These are phyloP conservation scores for Halictus ligatus DNA, from an alignment of 2,888 invertebrate genomes.

Conservation along the genomic window DNA sequence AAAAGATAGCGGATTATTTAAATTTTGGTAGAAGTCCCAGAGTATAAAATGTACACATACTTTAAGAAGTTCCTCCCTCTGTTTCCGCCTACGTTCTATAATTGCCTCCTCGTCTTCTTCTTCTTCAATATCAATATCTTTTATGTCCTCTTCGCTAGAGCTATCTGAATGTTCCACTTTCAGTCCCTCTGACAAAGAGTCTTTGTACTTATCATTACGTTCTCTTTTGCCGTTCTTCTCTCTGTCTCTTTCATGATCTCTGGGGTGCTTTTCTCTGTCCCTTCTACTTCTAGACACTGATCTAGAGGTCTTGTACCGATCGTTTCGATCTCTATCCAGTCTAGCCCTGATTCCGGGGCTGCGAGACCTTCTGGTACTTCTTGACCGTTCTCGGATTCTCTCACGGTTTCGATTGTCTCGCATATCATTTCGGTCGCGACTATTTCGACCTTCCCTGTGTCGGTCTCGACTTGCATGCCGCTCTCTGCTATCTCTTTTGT, in stretches of 20 bases:
- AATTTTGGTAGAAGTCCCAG: neutral
- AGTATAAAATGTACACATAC: slow-evolving; percentile 83
- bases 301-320: slow-evolving; percentile 78
- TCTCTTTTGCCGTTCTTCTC: slow-evolving; percentile 82
- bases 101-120: slow-evolving; percentile 97
- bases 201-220: slow-evolving; percentile 87
- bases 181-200: slow-evolving; percentile 92
- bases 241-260: slow-evolving; percentile 83
- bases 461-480: slow-evolving; percentile 71
- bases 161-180: slow-evolving; percentile 88
- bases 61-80: slow-evolving; percentile 94
- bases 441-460: slow-evolving; percentile 77
- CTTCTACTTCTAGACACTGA: slow-evolving; percentile 76
- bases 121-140: slow-evolving; percentile 91
- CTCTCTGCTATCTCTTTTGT: slow-evolving; percentile 79
- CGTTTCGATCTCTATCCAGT: slow-evolving; percentile 78
- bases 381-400: slow-evolving; percentile 77
- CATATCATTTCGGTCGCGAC: slow-evolving; percentile 81
- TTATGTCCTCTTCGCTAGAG: slow-evolving; percentile 89
- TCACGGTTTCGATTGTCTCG: slow-evolving; percentile 80
- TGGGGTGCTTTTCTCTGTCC: slow-evolving; percentile 80
- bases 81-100: slow-evolving; percentile 94
- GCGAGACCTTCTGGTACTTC: slow-evolving; percentile 80
- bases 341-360: slow-evolving; percentile 76
- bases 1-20: neutral